Percentiles rank a stretch among this genome's conserved stretches.
Evolutionary conservation across 2,888 invertebrate species (phyloP).

Genomic region (Cantharis rustica): DNA sequence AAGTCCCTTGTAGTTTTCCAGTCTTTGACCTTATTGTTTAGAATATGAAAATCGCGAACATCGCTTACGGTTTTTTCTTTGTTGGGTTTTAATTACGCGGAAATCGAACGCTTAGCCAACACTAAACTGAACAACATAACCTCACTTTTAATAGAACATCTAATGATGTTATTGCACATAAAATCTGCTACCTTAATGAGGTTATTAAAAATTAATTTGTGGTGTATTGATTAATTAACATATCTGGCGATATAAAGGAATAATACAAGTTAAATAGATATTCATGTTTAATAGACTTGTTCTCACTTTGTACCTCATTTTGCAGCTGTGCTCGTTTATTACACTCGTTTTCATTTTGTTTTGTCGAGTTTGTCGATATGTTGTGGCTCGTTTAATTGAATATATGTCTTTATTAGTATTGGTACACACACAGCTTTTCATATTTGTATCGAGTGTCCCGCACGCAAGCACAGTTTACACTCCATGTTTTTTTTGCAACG

Average conservation of each 20-base stretch:
- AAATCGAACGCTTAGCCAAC: neutral
- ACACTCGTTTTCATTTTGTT: constrained; percentile 11
- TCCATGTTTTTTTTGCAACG: neutral
- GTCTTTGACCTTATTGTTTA: neutral
- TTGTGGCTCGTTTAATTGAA: constrained; percentile 13
- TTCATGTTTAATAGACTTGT: constrained; percentile 11
- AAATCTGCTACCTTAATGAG: neutral
- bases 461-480: neutral
- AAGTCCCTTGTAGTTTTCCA: neutral
- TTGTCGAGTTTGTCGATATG: constrained; percentile 6
- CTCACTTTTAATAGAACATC: neutral
- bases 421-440: neutral
- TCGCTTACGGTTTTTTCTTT: neutral
- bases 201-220: neutral
- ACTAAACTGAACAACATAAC: neutral
- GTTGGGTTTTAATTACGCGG: neutral
- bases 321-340: constrained; percentile 13
- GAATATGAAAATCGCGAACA: neutral
- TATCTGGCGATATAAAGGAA: neutral
- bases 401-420: constrained; percentile 6
- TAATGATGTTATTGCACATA: neutral
- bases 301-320: constrained; percentile 13
- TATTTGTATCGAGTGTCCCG: neutral
- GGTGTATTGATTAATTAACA: neutral
- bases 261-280: constrained; percentile 14